phyloP scores from a whole-genome alignment of 2,888 invertebrate species.

The Tricholauxania praeusta region DNA sequence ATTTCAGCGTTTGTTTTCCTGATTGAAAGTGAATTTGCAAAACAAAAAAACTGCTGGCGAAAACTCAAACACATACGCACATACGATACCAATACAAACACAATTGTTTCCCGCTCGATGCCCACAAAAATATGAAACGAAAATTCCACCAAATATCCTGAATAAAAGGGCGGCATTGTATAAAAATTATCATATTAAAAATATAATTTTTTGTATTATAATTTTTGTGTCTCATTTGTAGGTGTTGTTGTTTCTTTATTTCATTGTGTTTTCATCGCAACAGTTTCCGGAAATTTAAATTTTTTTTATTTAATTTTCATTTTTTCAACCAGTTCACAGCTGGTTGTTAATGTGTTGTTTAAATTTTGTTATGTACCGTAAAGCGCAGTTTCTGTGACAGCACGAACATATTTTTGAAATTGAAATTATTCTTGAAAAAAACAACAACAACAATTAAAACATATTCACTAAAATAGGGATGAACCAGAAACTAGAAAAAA shows the following conservation, averaged over 20 bases:
- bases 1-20: background rate
- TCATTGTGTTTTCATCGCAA: conserved; percentile 44
- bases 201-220: conserved; percentile 42
- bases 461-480: background rate
- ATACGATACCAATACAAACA: conserved; percentile 39
- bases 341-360: background rate
- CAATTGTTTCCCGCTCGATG: conserved; percentile 49
- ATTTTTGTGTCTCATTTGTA: conserved; percentile 41
- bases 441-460: background rate
- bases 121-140: conserved; percentile 14
- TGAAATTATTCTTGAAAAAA: background rate
- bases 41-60: conserved; percentile 33
- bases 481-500: conserved; percentile 18
- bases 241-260: conserved; percentile 33
- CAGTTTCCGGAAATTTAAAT: conserved; percentile 46
- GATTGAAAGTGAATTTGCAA: background rate
- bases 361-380: background rate
- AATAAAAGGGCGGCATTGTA: conserved; percentile 50
- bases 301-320: conserved; percentile 43
- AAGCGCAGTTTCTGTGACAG: background rate
- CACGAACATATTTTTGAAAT: too few relatives aligned
- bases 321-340: conserved; percentile 11
- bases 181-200: conserved; percentile 54
- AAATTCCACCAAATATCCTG: conserved; percentile 46
- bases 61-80: conserved; percentile 33